These are phyloP conservation scores for Crax fasciolata DNA, from an alignment of 2,797 vertebrate genomes.

Conservation along the genomic window DNA sequence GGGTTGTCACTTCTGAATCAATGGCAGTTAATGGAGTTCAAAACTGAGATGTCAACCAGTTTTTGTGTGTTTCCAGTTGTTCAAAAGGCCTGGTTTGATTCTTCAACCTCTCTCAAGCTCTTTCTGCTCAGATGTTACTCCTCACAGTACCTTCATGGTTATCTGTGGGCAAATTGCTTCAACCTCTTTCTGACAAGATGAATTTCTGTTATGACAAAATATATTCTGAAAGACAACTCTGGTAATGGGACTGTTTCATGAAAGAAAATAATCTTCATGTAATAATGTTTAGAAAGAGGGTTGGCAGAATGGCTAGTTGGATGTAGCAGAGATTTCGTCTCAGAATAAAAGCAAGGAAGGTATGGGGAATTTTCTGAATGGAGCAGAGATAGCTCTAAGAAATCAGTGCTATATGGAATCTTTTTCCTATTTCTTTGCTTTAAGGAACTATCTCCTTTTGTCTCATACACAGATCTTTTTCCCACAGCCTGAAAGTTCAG, in stretches of 20 bases:
- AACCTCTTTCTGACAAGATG: not conserved
- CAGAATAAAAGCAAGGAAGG: not conserved
- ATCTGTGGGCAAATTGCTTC: not conserved
- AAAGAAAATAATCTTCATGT: not conserved
- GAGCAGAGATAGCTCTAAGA: not conserved
- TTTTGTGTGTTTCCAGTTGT: not conserved
- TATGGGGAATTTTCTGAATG: not conserved
- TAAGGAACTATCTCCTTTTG: not conserved
- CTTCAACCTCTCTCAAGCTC: not conserved
- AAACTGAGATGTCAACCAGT: not conserved
- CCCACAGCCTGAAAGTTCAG: not conserved
- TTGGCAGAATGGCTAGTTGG: not conserved
- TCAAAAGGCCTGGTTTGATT: not conserved
- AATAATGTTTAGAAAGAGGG: not conserved
- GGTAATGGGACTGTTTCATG: not conserved
- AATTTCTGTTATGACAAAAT: conserved; percentile 22
- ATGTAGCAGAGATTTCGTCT: not conserved
- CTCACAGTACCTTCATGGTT: not conserved
- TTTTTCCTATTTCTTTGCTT: not conserved
- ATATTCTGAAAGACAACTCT: conserved; percentile 4
- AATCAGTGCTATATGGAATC: not conserved
- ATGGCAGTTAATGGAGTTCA: not conserved
- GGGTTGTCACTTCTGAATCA: not conserved
- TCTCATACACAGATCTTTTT: not conserved
- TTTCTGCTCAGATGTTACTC: not conserved